Evolutionary conservation across 2,797 vertebrate genomes (phyloP).

Genomic region (Aldrovandia affinis): DNA sequence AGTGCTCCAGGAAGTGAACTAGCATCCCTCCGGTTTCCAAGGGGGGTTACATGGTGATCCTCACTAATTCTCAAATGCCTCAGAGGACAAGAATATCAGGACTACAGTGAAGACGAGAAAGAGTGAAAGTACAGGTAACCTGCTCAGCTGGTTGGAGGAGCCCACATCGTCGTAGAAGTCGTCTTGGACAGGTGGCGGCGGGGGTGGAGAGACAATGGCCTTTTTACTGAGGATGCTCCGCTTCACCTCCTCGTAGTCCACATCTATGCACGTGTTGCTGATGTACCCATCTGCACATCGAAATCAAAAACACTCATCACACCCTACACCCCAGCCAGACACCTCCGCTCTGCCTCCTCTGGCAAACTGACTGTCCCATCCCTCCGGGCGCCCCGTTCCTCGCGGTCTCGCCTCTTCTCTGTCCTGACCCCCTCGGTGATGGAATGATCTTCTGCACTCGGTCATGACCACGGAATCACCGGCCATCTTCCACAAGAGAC

Average conservation of each 20-base stretch:
- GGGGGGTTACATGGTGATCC: neutral
- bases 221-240: conserved; percentile 51
- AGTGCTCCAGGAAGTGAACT: too few species aligned
- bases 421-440: too few species aligned
- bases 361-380: too few species aligned
- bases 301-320: neutral
- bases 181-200: conserved; percentile 57
- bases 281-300: conserved; percentile 73
- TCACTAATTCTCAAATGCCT: neutral
- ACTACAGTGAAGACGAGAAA: neutral
- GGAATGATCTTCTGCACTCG: too few species aligned
- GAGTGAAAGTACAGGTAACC: conserved; percentile 33
- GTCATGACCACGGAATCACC: too few species aligned
- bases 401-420: too few species aligned
- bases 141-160: conserved; percentile 45
- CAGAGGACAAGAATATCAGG: neutral
- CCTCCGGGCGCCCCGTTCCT: too few species aligned
- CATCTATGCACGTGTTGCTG: conserved; percentile 72
- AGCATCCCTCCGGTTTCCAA: too few species aligned
- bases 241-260: conserved; percentile 76
- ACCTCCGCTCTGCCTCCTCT: too few species aligned
- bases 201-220: conserved; percentile 33
- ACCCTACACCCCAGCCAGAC: too few species aligned
- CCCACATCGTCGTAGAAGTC: conserved; percentile 51
- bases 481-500: too few species aligned